Evolutionary conservation across 2,888 invertebrate species (phyloP).

Genomic region (Malthinus seriepunctatus): DNA sequence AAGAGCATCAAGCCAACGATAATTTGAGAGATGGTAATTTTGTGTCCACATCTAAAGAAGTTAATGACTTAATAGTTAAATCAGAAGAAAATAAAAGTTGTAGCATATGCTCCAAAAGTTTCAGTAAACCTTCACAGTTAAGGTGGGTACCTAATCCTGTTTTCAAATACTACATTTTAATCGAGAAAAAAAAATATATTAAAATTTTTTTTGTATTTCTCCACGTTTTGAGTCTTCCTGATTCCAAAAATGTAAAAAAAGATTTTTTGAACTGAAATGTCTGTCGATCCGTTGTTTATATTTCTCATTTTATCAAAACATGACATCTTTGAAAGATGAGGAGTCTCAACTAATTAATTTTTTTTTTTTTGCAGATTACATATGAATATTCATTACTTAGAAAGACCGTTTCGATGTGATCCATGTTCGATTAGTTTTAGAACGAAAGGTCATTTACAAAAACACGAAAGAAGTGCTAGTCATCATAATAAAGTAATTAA

Average conservation of each 20-base stretch:
- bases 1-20: slow-evolving; percentile 42
- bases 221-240: too few relatives aligned
- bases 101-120: slow-evolving; percentile 85
- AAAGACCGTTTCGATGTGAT: slow-evolving; percentile 88
- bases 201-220: too few relatives aligned
- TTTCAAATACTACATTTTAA: background rate
- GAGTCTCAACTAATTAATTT: background rate
- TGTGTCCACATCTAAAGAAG: slow-evolving; percentile 43
- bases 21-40: slow-evolving; percentile 36
- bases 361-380: slow-evolving; percentile 63
- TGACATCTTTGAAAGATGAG: too few relatives aligned
- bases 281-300: too few relatives aligned
- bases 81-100: slow-evolving; percentile 55
- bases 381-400: slow-evolving; percentile 95
- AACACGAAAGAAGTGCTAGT: slow-evolving; percentile 89
- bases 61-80: slow-evolving; percentile 53
- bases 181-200: too few relatives aligned
- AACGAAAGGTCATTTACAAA: slow-evolving; percentile 88
- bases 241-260: too few relatives aligned
- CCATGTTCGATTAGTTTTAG: slow-evolving; percentile 90
- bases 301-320: too few relatives aligned
- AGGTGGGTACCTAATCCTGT: slow-evolving; percentile 58
- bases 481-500: slow-evolving; percentile 83
- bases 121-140: slow-evolving; percentile 88
- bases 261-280: too few relatives aligned